Conservation (phyloP, 2,113 vertebrate species). For the Clarias magur region DNA sequence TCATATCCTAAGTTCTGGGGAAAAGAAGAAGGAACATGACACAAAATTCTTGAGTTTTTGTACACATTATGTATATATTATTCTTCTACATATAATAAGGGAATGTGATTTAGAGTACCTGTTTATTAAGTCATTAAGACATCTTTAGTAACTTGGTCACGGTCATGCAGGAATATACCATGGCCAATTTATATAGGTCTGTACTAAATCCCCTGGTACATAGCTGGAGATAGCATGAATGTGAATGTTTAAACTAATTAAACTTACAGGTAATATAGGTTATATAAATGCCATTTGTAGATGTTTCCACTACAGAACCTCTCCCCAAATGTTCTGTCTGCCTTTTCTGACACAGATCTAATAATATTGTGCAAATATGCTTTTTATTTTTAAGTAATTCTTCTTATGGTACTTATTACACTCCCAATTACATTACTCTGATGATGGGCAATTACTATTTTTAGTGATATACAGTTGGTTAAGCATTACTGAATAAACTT, state of each 20-base stretch:
- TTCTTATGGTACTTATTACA: background rate
- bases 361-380: background rate
- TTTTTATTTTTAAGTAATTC: background rate
- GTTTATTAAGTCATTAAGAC: background rate
- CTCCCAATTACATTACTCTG: background rate
- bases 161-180: background rate
- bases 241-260: background rate
- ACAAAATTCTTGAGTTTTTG: background rate
- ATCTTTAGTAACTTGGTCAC: background rate
- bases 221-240: background rate
- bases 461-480: background rate
- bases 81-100: background rate
- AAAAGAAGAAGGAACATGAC: background rate
- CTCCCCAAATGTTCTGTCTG: background rate
- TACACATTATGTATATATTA: background rate
- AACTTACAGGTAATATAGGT: background rate
- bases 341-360: background rate
- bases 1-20: background rate
- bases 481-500: background rate
- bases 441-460: background rate
- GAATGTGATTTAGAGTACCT: background rate
- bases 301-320: background rate
- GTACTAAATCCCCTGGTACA: background rate
- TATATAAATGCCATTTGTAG: background rate
- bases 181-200: background rate